Base-by-base conservation (phyloP, 2,797 vertebrate genomes). In the Anabas testudineus region DNA sequence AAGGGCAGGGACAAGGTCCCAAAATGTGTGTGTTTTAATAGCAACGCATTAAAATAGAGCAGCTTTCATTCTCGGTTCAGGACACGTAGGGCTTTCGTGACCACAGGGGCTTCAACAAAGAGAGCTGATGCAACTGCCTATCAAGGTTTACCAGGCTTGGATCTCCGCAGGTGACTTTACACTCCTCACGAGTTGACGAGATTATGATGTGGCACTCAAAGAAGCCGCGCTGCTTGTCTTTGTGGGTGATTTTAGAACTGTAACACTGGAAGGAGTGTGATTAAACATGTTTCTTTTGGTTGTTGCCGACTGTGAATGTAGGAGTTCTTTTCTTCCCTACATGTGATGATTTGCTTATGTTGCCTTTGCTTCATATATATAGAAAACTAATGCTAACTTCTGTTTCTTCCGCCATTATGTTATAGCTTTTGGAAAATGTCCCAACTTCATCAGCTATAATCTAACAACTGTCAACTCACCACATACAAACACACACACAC, bases 1-100 rank as follows among this genome's bases (percentile, higher is more conserved):
- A 90, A 89, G 90, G 88, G 87, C 90, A 87, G 79, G 42, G 59
- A 24, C 87, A 91, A 90, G 87, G 88, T 90, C 85, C 83, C 71
- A 49, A 83, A 78, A 81, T 81, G 74, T 61, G 67, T 76, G 74
- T 52, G 70, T 76, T 87, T 82, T 86, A 89, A 88, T 87, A 82
- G 86, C 79, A 73, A 41, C 77, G 67, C 74, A 81, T 89, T 90
- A 84, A 91, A 88, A 82, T 78, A 67, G 83, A 85, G 86, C 83
- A 63, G 82, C 62, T 84, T 84, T 87, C 71, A 81, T 87, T 87
- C 63, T 63, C 5, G 24, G 85, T 85, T 80, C 87, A 85, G 83
- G 85, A 90, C 90, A 87, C 85, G 68, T 83, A 78, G 84, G 70
- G 68, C 75, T 85, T 86, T 76, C 52, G 69, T 86, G 82, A 88